Conservation (phyloP, 1,140 invertebrate species). For the Sipha flava region DNA sequence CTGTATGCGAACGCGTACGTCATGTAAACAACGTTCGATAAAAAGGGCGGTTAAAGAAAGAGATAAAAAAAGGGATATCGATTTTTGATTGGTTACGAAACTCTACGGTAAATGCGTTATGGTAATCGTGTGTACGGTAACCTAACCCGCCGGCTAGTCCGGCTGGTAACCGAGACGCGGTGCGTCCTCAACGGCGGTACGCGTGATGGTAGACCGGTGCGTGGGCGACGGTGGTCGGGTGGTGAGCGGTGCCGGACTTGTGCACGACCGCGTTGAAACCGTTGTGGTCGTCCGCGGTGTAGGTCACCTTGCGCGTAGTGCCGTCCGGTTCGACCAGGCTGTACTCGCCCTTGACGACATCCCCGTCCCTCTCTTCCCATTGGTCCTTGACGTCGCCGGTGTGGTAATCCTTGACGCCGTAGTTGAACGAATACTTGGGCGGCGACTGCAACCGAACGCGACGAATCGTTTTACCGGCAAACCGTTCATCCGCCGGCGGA, state of each 20-base stretch:
- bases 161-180: not conserved
- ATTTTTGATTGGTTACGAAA: no score
- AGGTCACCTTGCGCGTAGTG: constrained; percentile 51
- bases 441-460: constrained; percentile 41
- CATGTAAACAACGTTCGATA: no score
- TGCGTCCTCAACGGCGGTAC: not conserved
- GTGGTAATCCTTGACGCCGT: constrained; percentile 48
- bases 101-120: not conserved
- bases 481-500: no score
- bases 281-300: constrained; percentile 52
- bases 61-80: no score
- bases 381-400: constrained; percentile 50
- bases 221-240: constrained; percentile 38
- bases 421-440: constrained; percentile 49
- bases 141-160: not conserved
- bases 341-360: constrained; percentile 50
- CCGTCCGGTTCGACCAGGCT: constrained; percentile 52
- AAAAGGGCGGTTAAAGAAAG: no score
- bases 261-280: constrained; percentile 54
- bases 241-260: constrained; percentile 47
- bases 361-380: constrained; percentile 49
- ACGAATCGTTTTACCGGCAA: no score
- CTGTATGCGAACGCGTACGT: no score
- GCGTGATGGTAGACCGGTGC: constrained; percentile 34
- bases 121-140: no score